Base-by-base conservation (phyloP, 2,797 vertebrate species). In the Sebastes diploproa region DNA sequence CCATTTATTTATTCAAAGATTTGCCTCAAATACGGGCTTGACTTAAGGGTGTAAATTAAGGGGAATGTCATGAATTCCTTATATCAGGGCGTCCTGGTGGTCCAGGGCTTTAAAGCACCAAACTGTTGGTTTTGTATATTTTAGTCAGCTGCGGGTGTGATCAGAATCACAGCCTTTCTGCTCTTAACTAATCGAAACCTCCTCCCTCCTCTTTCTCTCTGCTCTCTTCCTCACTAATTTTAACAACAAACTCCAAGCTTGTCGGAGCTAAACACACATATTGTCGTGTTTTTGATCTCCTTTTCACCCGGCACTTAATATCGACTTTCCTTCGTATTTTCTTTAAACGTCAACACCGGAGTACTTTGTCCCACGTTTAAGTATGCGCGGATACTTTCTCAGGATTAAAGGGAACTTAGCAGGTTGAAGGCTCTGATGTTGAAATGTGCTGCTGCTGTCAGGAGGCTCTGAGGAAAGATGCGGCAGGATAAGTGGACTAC, bases 171-270 rank as follows among this genome's bases (percentile, higher is more conserved):
- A 85, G 84, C 85, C 75, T 67, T 81, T 83, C 87, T 93, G 87
- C 90, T 90, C 89, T 91, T 94, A 91, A 91, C 88, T 87, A 88
- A 94, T 93, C 89, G 83, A 93, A 92, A 34, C 81, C 27, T 23
- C 6, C 23, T 59, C 70, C 62, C 63, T 27, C 55, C 72, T 77
- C 64, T 59, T 14, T 30, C 25, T 29, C 62, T 38, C 70, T 6
- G 70, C 77, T 75, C 77, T 82, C 69, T 66, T 42, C 81, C 58
- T 68, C 71, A 36, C 68, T 10, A 84, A 86, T 83, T 85, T 82
- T 34, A 77, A 69, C 69, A 84, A 80, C 85, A 82, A 88, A 87
- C 85, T 86, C 80, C 16, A 13, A 29, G 70, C 89, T 76, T 85
- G 91, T 91, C 38, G 1, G 76, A 38, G 66, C 84, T 91, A 90